Conservation (phyloP, 2,888 invertebrate species). For the Eilema griseolum region DNA sequence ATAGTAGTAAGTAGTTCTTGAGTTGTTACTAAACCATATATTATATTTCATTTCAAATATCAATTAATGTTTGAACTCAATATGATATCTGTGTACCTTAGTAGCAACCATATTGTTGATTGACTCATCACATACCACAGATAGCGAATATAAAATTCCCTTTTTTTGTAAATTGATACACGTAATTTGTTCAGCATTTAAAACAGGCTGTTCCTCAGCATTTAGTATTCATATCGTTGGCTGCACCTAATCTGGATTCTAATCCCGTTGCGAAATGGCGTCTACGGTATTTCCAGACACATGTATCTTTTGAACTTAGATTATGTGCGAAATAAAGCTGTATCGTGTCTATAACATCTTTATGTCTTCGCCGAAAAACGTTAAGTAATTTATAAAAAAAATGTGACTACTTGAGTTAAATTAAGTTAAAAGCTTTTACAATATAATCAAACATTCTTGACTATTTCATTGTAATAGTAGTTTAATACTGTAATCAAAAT, state of each 20-base stretch:
- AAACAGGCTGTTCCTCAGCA: conserved; percentile 43
- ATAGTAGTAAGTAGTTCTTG: not conserved
- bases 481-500: conserved; percentile 33
- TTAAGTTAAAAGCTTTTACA: conserved; percentile 38
- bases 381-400: conserved; percentile 25
- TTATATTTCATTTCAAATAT: not conserved
- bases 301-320: conserved; percentile 57
- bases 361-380: conserved; percentile 24
- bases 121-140: conserved; percentile 34
- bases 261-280: conserved; percentile 69
- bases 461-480: conserved; percentile 39
- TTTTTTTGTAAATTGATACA: conserved; percentile 49
- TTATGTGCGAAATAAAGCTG: conserved; percentile 55
- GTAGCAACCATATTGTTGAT: not conserved
- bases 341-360: conserved; percentile 41
- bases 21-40: not conserved
- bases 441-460: conserved; percentile 23
- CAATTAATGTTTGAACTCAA: not conserved
- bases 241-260: conserved; percentile 78
- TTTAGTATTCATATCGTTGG: conserved; percentile 73
- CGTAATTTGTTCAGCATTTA: conserved; percentile 55
- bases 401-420: conserved; percentile 27
- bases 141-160: conserved; percentile 20
- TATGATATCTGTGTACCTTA: not conserved
- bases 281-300: conserved; percentile 71